Evolutionary conservation across 2,113 vertebrate species (phyloP).

Genomic region (Alces alces): DNA sequence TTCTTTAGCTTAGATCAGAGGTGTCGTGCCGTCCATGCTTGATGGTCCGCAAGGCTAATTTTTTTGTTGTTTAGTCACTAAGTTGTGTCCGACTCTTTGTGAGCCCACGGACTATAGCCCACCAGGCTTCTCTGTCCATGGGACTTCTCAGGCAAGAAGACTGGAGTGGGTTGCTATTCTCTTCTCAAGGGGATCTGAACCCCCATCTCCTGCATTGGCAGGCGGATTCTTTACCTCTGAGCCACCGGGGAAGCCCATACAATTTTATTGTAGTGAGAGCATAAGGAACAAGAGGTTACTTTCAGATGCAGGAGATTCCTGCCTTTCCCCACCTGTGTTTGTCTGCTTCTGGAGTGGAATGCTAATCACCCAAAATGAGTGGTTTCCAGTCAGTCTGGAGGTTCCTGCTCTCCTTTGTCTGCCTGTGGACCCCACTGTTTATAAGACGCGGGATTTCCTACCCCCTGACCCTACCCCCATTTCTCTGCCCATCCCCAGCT

Average conservation of each 20-base stretch:
- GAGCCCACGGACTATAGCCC: background rate
- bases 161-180: background rate
- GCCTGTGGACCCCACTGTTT: background rate
- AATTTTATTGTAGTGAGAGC: background rate
- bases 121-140: background rate
- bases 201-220: background rate
- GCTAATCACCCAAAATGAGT: background rate
- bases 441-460: background rate
- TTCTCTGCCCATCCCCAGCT: background rate
- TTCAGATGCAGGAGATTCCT: background rate
- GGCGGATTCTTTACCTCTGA: background rate
- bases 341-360: background rate
- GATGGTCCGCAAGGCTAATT: background rate
- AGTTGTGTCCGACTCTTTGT: background rate
- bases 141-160: background rate
- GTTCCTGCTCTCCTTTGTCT: background rate
- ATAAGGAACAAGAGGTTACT: background rate
- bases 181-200: background rate
- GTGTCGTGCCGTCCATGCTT: background rate
- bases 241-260: rapidly evolving
- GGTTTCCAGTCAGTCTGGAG: background rate
- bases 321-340: background rate
- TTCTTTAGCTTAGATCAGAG: background rate
- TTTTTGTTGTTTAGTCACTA: background rate
- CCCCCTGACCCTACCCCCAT: background rate